These are phyloP conservation scores for Trachops cirrhosus DNA, from an alignment of 2,797 vertebrate genomes.

Conservation along the genomic window DNA sequence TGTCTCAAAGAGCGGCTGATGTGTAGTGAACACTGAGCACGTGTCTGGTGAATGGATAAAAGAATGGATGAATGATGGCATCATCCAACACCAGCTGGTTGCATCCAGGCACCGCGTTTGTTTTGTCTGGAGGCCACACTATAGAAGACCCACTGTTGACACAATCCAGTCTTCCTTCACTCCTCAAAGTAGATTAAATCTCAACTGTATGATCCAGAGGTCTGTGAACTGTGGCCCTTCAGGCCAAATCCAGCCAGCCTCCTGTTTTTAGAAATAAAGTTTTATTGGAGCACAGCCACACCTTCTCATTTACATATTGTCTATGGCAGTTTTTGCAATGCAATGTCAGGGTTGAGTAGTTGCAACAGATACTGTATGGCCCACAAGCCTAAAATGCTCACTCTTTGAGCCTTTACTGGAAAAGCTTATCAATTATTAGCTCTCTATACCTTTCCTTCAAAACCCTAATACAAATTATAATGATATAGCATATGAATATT, in stretches of 20 bases:
- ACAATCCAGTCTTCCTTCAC: not conserved
- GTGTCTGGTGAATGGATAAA: not conserved
- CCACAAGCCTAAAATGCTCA: not conserved
- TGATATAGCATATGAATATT: not conserved
- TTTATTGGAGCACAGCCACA: not conserved
- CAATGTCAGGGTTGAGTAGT: not conserved
- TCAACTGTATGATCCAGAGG: not conserved
- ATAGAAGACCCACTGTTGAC: not conserved
- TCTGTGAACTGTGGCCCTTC: not conserved
- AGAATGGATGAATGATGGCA: not conserved
- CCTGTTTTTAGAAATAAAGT: constrained; percentile 8
- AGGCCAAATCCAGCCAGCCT: not conserved
- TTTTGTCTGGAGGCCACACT: not conserved
- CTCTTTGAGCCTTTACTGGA: not conserved
- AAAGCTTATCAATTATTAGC: not conserved
- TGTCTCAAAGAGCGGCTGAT: not conserved
- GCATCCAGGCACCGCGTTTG: not conserved
- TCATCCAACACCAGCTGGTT: not conserved
- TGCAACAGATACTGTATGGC: not conserved
- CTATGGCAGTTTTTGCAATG: not conserved
- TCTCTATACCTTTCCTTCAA: not conserved
- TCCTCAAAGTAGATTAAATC: not conserved
- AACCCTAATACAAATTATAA: not conserved
- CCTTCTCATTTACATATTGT: not conserved
- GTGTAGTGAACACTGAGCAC: not conserved